These are phyloP conservation scores for Vanessa cardui DNA, from an alignment of 2,888 invertebrate species.

Conservation along the genomic window DNA sequence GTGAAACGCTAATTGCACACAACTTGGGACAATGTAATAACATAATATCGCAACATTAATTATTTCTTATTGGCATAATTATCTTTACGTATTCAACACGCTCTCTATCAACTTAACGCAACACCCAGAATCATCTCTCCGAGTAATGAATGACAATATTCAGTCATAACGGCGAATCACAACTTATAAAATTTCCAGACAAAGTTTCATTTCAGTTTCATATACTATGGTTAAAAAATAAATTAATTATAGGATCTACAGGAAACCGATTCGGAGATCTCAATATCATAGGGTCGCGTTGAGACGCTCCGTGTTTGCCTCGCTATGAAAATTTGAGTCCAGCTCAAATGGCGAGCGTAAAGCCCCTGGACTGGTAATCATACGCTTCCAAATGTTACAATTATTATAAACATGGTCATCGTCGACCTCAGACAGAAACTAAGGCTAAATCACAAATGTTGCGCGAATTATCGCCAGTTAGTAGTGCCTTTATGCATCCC, in stretches of 20 bases:
- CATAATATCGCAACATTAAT: conserved; percentile 27
- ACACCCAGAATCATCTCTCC: conserved; percentile 27
- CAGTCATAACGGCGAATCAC: conserved; percentile 65
- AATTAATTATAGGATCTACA: conserved; percentile 81
- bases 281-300: conserved; percentile 69
- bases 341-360: conserved; percentile 79
- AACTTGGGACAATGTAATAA: conserved; percentile 55
- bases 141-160: conserved; percentile 30
- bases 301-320: conserved; percentile 76
- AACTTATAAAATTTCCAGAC: conserved; percentile 60
- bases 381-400: conserved; percentile 58
- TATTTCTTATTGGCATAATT: conserved; percentile 13
- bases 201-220: conserved; percentile 76
- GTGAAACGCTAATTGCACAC: conserved; percentile 79
- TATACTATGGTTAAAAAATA: conserved; percentile 80
- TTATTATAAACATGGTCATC: conserved; percentile 56
- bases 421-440: conserved; percentile 77
- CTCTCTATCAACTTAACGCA: conserved; percentile 29
- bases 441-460: conserved; percentile 82
- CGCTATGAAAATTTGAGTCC: conserved; percentile 79
- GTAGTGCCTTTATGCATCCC: conserved; percentile 63
- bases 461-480: conserved; percentile 64
- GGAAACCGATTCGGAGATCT: conserved; percentile 83
- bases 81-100: conserved; percentile 8
- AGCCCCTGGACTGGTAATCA: conserved; percentile 63